Conservation (phyloP, 2,888 invertebrate species). For the Pycnomerus fuliginosus region DNA sequence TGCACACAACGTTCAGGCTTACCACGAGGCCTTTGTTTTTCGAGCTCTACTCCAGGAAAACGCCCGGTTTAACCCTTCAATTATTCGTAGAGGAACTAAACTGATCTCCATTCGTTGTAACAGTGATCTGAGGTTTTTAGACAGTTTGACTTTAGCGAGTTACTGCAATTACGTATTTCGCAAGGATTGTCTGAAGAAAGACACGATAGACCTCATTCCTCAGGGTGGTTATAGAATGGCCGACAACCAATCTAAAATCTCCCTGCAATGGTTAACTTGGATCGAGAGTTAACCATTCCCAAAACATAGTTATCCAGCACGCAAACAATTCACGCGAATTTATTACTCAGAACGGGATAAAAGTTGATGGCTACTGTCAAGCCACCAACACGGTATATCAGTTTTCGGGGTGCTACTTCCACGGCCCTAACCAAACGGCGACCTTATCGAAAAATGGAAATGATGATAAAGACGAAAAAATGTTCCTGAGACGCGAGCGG, state of each 20-base stretch:
- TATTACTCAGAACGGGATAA: conserved; percentile 13
- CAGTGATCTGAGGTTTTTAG: too few species aligned
- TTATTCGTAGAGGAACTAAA: too few species aligned
- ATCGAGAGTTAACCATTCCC: conserved; percentile 12
- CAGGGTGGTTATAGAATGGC: too few species aligned
- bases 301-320: too few species aligned
- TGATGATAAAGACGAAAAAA: too few species aligned
- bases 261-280: too few species aligned
- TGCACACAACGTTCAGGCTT: conserved; percentile 16
- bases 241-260: too few species aligned
- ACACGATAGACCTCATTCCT: conserved; percentile 36
- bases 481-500: too few species aligned
- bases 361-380: conserved; percentile 21
- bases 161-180: conserved; percentile 29
- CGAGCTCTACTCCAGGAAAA: too few species aligned
- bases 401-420: conserved; percentile 26
- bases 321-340: conserved; percentile 25
- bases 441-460: conserved; percentile 1
- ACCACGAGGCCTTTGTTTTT: conserved; percentile 9
- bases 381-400: conserved; percentile 24
- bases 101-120: too few species aligned
- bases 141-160: too few species aligned
- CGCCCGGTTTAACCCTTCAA: too few species aligned
- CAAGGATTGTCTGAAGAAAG: conserved; percentile 32
- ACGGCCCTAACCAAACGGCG: conserved; percentile 15